Base-by-base conservation (phyloP, 1,140 invertebrate species). In the Dinoponera quadriceps region DNA sequence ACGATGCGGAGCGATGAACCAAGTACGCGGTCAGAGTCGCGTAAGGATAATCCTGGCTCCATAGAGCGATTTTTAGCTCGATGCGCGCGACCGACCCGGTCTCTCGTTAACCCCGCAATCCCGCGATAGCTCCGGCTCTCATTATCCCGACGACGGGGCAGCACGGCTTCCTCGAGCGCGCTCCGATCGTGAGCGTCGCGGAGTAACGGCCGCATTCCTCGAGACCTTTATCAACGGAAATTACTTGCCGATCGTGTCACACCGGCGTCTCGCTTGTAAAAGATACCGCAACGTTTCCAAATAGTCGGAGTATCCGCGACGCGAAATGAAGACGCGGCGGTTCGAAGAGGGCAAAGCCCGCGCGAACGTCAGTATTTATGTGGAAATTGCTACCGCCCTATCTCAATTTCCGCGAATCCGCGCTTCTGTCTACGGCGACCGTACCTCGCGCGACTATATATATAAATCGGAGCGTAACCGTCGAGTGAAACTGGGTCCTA, bases 401-500 rank as follows among this genome's bases (percentile, higher is more conserved):
- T 57, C 29, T 49, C 33, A 25, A 66, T 77, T 77, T 69, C 68
- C 65, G 51, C 49, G 44, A 16, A 18, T 5, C 13, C 20, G n/a
- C 18, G 33, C 51, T 80, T 80, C 48, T 69, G 66, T 51, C 49
- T 22, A 38, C 9, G 25, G 18, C n/a, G 11, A 25, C 25, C 11
- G n/a, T 54, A 14, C 25, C 7, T 44, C 27, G 22, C 22, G 71
- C 57, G 73, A 83, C 71, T 44, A 44, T 44, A 44, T 38, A 38
- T 80, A 82, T 85, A 73, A 82, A 87, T 87, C 78, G 48, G 73
- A 85, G 86, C 78, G 85, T 85, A 85, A 87, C 85, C 29, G 48
- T 83, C 87, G 80, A 55, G 80, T 69, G 55, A 81, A 88, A 88
- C 87, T 88, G 87, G 87, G 88, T 88, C 74, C 66, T 88, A 87